These are phyloP conservation scores for Euborellia annulipes DNA, from an alignment of 1,140 invertebrate genomes.

Conservation along the genomic window DNA sequence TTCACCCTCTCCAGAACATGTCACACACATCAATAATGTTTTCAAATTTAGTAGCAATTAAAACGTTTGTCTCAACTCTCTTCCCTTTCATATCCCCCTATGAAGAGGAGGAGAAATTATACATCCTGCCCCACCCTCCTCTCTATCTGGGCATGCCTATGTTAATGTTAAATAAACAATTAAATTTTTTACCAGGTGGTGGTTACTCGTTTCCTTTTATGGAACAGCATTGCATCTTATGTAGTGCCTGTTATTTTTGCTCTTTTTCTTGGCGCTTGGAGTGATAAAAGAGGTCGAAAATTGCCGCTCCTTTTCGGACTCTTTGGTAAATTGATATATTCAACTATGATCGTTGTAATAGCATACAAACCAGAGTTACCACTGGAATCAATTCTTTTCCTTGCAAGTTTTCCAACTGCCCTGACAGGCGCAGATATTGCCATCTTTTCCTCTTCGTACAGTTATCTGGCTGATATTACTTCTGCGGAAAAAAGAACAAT, in stretches of 20 bases:
- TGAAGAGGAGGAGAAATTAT: no score
- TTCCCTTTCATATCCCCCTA: no score
- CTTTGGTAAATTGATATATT: conserved; percentile 53
- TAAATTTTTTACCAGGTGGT: conserved; percentile 33
- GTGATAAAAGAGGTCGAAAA: conserved; percentile 52
- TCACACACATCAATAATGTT: no score
- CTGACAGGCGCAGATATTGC: conserved; percentile 55
- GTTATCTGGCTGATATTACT: conserved; percentile 55
- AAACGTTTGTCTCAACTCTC: no score
- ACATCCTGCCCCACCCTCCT: no score
- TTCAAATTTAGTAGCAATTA: no score
- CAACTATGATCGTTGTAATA: conserved; percentile 50
- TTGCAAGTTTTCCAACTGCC: conserved; percentile 51
- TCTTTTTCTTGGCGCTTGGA: conserved; percentile 58
- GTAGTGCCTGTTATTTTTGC: conserved; percentile 51
- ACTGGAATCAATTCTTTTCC: conserved; percentile 55
- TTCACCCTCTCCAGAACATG: no score
- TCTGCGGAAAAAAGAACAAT: conserved; percentile 43
- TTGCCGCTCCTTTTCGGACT: conserved; percentile 48
- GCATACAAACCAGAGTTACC: no score
- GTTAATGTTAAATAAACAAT: no score
- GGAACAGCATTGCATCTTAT: conserved; percentile 52
- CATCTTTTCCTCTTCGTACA: conserved; percentile 54
- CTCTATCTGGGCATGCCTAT: no score
- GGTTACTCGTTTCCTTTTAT: conserved; percentile 52